Evolutionary conservation across 1,140 invertebrate species (phyloP), one percentile per base, ranked within the genome.

Genomic region (Saccostrea cuccullata): DNA sequence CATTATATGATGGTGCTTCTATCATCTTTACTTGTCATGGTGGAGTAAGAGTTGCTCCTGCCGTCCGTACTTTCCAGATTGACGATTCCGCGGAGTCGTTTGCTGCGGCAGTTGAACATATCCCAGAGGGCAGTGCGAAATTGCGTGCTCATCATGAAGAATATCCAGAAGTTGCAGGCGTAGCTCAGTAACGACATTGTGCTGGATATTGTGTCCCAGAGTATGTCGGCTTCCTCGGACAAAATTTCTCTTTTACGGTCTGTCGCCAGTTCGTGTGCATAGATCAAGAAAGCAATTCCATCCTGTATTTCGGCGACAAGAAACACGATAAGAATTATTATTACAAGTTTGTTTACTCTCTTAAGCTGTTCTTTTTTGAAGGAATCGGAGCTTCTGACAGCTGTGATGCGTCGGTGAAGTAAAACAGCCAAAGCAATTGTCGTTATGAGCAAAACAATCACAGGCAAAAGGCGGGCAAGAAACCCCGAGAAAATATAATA

Each of bases 141-240:
- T 58, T 89, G 89, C 20, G 60, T 56, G 64, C 89, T 89, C 89
- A 89, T 89, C 13, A 89, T 67, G 60, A 89, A 85, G 20, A 85
- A 89, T 30, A 89, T 89, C 89, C 89, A 89, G 84, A 89, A 89
- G 36, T 89, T 89, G 23, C 86, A 87, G 30, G 67, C 82, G 77
- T 89, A 89, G 20, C 86, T 77, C 0, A 89, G 26, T 26, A 89
- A 64, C 6, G 86, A 85, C 8, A 89, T 11, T 0, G 86, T 64
- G 11, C 47, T 64, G 17, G 86, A 84, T 30, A 87, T 82, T 8
- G 89, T 87, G n/a, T 89, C 89, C 89, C 89, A 89, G 6, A 67
- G 26, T 13, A 85, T 70, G 84, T 87, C 86, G 8, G 26, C 84
- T 5, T 89, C 89, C 55, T 64, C 23, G 11, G 89, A 82, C n/a